Base-by-base conservation (phyloP, 2,888 invertebrate genomes). In the Dione vanillae region DNA sequence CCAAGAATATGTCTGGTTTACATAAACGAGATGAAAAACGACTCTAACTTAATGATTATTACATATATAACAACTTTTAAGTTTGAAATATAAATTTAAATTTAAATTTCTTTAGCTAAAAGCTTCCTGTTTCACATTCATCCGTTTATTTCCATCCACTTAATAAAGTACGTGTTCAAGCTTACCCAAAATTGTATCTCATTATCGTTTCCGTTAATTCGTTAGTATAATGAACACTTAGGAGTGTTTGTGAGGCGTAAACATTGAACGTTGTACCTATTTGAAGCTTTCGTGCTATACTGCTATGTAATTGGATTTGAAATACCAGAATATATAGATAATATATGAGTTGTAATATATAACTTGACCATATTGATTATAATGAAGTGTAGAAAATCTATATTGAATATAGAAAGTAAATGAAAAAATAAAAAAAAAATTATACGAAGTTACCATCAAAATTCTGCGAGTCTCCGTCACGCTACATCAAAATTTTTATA, bases 131-230 rank as follows among this genome's bases (percentile, higher is more conserved):
- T 10, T 59, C 40, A 20, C 14, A 43, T n/a, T 52, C 41, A 66
- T n/a, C 43, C 11, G 41, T 41, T 65, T 65, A 27, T 40, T 35
- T 49, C 59, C 16, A 59, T 49, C 43, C 37, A 54, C 70, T 66
- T 70, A 65, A 65, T 70, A 41, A 52, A 70, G 51, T 66, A 52
- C 66, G 54, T 47, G 27, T 41, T 67, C 56, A 49, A 71, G 67
- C 41, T 56, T 16, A 54, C 40, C 62, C 61, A 49, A 67, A 67
- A 67, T 54, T 67, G 67, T 70, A 62, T 56, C 56, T 67, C 61
- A 67, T 67, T 54, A 59, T 20, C 37, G 62, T 64, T 67, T 62
- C 16, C 70, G 61, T 67, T 58, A 62, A 67, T 67, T 67, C 62
- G 41, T 59, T 67, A 52, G 45, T 62, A 59, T 61, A 56, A 52